Conservation (phyloP, 1,140 invertebrate species). For the Apis mellifera region Amel_HAv3.1 CM009936.2:14605501-14606000, state of each 20-base stretch:
- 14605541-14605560: neutral
- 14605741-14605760: neutral
- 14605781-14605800: too few species aligned
- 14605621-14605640: neutral
- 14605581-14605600: constrained; percentile 2
- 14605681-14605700: neutral
- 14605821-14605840: neutral
- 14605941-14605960: constrained; percentile 55
- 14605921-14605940: constrained; percentile 56
- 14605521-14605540: constrained; percentile 2
- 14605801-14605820: neutral
- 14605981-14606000: constrained; percentile 73
- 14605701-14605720: neutral
- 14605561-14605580: neutral
- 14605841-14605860: neutral
- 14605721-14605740: neutral
- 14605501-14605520: neutral
- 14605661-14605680: neutral
- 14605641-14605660: neutral
- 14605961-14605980: constrained; percentile 75
- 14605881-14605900: neutral
- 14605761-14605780: neutral
- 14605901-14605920: neutral
- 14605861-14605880: neutral
- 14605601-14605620: neutral